phyloP scores from a whole-genome alignment of 2,888 invertebrate species.

The Meiosimyza decipiens region DNA sequence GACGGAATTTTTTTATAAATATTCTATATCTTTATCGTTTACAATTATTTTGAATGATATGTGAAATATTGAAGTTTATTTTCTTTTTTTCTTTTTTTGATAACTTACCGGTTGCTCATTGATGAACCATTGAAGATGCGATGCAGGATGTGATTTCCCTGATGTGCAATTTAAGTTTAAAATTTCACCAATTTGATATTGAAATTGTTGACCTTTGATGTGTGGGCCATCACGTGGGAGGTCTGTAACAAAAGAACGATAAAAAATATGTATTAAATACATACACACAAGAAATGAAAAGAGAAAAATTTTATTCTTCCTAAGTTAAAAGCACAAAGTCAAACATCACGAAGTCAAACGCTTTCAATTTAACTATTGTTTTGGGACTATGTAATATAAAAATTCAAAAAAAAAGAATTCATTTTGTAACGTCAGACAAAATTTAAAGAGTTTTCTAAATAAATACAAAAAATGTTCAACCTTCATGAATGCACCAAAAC shows the following conservation, averaged over 20 bases:
- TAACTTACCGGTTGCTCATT: conserved; percentile 78
- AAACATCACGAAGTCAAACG: neutral
- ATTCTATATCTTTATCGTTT: no score
- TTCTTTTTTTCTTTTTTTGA: no score
- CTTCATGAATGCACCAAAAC: no score
- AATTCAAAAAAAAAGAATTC: no score
- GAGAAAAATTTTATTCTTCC: neutral
- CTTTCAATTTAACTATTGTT: neutral
- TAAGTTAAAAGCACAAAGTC: neutral
- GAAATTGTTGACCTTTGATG: conserved; percentile 78
- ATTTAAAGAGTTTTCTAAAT: no score
- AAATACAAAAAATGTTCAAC: no score
- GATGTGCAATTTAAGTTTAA: conserved; percentile 82
- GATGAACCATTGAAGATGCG: conserved; percentile 81
- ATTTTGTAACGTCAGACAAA: no score
- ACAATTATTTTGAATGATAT: no score
- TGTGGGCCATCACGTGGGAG: conserved; percentile 79
- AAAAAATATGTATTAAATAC: conserved; percentile 1
- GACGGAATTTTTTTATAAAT: no score
- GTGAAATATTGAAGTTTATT: no score
- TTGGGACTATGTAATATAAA: no score
- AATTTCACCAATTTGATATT: conserved; percentile 79
- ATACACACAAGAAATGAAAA: neutral
- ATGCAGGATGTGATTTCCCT: conserved; percentile 80
- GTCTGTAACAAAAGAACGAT: conserved; percentile 65